These are phyloP conservation scores for Eupeodes luniger DNA, from an alignment of 2,888 invertebrate species.

Conservation along the genomic window DNA sequence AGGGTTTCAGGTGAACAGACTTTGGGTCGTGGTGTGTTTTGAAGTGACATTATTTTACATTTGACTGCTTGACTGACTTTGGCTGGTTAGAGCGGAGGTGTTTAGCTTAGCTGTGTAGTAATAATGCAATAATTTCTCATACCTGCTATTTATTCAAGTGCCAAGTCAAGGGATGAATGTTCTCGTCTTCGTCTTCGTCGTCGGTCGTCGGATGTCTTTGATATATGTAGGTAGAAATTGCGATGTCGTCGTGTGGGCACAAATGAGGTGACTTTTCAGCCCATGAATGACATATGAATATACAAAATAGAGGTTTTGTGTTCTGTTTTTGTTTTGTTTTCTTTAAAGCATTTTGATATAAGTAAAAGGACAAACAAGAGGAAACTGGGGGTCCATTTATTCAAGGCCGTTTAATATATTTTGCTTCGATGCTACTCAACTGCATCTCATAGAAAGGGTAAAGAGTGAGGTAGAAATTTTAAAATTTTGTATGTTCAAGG, in stretches of 20 bases:
- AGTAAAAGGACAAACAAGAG: slow-evolving; percentile 47
- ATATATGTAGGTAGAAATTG: not conserved
- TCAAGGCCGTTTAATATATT: slow-evolving; percentile 36
- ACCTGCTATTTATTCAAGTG: not conserved
- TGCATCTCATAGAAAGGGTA: not conserved
- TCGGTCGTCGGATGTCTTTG: not conserved
- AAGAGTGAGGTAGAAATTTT: slow-evolving; percentile 25
- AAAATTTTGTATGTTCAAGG: slow-evolving; percentile 33
- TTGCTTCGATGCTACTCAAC: not conserved
- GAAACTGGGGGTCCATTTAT: slow-evolving; percentile 43
- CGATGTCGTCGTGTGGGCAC: not conserved
- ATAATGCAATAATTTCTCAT: slow-evolving; percentile 26
- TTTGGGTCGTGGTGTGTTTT: slow-evolving; percentile 15
- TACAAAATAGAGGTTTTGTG: not conserved
- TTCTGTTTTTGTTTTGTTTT: slow-evolving; percentile 37
- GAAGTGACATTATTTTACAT: slow-evolving; percentile 46
- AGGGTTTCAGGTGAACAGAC: slow-evolving; percentile 54
- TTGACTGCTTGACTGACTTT: slow-evolving; percentile 38
- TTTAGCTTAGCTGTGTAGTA: not conserved
- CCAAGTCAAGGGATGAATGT: slow-evolving; percentile 14
- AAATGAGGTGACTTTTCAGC: slow-evolving; percentile 38
- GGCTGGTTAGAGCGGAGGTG: slow-evolving; percentile 7
- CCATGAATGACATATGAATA: not conserved
- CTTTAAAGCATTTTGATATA: slow-evolving; percentile 17
- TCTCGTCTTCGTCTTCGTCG: not conserved